Evolutionary conservation across 2,888 invertebrate species (phyloP).

Genomic region (Sphaerophoria rueppellii): DNA sequence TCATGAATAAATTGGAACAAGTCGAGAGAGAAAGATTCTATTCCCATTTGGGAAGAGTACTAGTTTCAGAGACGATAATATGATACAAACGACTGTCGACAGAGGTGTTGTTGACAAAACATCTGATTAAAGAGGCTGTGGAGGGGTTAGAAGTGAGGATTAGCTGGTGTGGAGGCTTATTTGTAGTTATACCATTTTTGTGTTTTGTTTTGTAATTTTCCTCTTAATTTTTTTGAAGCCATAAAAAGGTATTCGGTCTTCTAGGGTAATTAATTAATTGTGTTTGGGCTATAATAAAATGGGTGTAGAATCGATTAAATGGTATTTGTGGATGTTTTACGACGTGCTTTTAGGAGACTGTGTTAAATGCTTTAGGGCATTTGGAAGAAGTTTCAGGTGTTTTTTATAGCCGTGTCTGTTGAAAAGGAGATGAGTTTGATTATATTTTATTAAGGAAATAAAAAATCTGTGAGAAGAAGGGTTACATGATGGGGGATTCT

Average conservation of each 20-base stretch:
- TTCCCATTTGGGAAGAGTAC: conserved; percentile 12
- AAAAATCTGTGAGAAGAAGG: no score
- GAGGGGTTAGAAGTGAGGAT: not conserved
- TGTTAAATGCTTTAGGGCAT: conserved; percentile 17
- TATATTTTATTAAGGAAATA: no score
- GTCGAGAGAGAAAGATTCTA: conserved; percentile 25
- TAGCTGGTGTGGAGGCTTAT: not conserved
- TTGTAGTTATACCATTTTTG: conserved; percentile 9
- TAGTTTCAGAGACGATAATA: not conserved
- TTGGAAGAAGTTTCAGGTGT: not conserved
- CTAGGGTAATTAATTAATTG: conserved; percentile 61
- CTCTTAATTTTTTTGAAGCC: conserved; percentile 42
- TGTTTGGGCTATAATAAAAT: conserved; percentile 25
- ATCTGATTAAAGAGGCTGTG: conserved; percentile 38
- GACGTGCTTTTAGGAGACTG: conserved; percentile 18
- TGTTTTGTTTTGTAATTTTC: conserved; percentile 20
- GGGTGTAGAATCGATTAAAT: conserved; percentile 45
- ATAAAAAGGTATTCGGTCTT: conserved; percentile 53
- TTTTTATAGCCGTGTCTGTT: not conserved
- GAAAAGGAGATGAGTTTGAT: no score
- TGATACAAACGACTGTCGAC: not conserved
- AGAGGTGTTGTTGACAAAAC: conserved; percentile 41
- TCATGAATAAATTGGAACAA: conserved; percentile 52
- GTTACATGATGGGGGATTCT: no score
- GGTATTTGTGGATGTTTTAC: conserved; percentile 56